Evolutionary conservation across 1,140 invertebrate genomes (phyloP), one percentile per base, ranked within the genome.

Genomic region (Penaeus indicus): DNA sequence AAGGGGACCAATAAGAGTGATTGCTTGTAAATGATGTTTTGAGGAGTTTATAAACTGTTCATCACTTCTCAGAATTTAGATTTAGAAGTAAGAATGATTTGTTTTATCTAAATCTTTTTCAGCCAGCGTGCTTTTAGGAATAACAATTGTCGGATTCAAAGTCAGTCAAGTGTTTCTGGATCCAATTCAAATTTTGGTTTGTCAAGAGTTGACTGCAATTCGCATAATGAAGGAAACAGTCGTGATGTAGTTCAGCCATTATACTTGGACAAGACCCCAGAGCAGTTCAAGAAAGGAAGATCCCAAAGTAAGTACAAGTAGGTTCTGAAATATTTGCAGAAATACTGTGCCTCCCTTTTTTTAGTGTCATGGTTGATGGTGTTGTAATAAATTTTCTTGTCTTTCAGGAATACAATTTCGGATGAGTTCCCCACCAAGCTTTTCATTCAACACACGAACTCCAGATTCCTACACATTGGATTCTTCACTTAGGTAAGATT

Each of bases 351-450:
- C 27, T 11, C 21, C 27, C 7, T 11, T 27, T 75, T 19, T 21
- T 10, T 0, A 25, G 16, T 75, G n/a, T n/a, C 16, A 75, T 32
- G 72, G n/a, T 75, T 75, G 38, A 42, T 25, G 42, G 18, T 32
- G 8, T n/a, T 32, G 11, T n/a, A 79, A 22, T 42, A n/a, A 38
- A 16, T 25, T 38, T 67, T 38, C 22, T 69, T 80, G 32, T 64
- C 22, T 22, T 54, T 61, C 60, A 86, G 85, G 78, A 80, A 62
- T 67, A n/a, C 62, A 67, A 7, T 86, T 86, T 77, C 77, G 85
- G 42, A 86, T 81, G 85, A 86, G 85, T 81, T 86, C 85, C 54
- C 85, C 85, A 54, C 85, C 85, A 81, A 80, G 38, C 32, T 86
- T 86, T 67, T 80, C 85, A 0, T 81, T 81, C 42, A 78, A n/a